Evolutionary conservation across 2,888 invertebrate species (phyloP), one percentile per base, ranked within the genome.

Genomic region (Cyrtodaria siliqua): DNA sequence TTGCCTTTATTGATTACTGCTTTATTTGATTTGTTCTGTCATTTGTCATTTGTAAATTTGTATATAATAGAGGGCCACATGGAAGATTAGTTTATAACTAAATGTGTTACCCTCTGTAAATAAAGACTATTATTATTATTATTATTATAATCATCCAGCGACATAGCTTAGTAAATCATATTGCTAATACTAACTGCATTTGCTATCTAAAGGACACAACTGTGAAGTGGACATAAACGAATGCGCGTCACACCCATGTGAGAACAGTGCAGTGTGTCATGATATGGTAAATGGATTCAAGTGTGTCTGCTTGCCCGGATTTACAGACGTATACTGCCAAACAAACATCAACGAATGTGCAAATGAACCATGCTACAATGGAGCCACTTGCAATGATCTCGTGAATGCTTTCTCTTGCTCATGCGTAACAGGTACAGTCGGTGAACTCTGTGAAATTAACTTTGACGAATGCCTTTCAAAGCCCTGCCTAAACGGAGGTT

Each of bases 151-250:
- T n/a, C n/a, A n/a, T n/a, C n/a, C n/a, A n/a, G n/a, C n/a, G n/a
- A n/a, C n/a, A n/a, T n/a, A n/a, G n/a, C n/a, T n/a, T n/a, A n/a
- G n/a, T n/a, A n/a, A n/a, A n/a, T n/a, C n/a, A n/a, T n/a, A n/a
- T n/a, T n/a, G n/a, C n/a, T n/a, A n/a, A n/a, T n/a, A n/a, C n/a
- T n/a, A n/a, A n/a, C n/a, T n/a, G n/a, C n/a, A n/a, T n/a, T n/a
- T n/a, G n/a, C n/a, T n/a, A n/a, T 83, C 63, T 52, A 67, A 73
- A 3, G 87, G 86, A 0, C 4, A 3, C 0, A 44, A 50, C 2
- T 87, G 87, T 62, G 79, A 81, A 23, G 49, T 53, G 14, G 61
- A 82, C 20, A 75, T 86, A 16, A 70, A 85, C 52, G 78, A 85
- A 24, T 88, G 88, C 71, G 38, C 47, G 0, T 38, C 67, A 4